These are phyloP conservation scores for Drosophila melanosoma DNA, from an alignment of 2,888 invertebrate genomes.

Conservation along the genomic window DNA sequence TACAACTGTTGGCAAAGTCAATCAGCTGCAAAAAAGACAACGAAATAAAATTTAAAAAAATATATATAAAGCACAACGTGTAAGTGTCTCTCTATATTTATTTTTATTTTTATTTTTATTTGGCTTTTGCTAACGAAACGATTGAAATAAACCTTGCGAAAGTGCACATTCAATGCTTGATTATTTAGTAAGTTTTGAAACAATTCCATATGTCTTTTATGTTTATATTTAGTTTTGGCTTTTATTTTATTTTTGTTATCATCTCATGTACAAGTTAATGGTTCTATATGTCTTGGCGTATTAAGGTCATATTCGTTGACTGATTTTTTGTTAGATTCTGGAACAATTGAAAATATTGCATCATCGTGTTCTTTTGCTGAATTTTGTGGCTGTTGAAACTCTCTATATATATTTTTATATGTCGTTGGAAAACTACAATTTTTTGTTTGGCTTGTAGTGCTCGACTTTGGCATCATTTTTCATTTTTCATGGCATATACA, in stretches of 20 bases:
- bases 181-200: background rate
- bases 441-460: conserved; percentile 6
- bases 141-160: background rate
- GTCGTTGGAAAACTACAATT: conserved; percentile 31
- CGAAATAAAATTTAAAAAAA: conserved; percentile 12
- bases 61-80: conserved; percentile 3
- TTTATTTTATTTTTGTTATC: background rate
- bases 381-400: conserved; percentile 27
- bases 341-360: conserved; percentile 44
- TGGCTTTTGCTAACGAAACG: background rate
- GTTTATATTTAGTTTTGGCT: background rate
- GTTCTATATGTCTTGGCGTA: background rate
- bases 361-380: conserved; percentile 29
- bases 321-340: background rate
- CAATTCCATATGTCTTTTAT: background rate
- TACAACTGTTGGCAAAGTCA: conserved; percentile 32
- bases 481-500: conserved; percentile 50
- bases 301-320: background rate
- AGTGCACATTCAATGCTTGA: background rate
- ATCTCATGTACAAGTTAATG: background rate
- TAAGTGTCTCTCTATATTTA: conserved; percentile 14
- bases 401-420: conserved; percentile 8
- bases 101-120: background rate
- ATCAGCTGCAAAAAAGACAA: conserved; percentile 31
- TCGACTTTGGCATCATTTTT: conserved; percentile 52